phyloP scores from a whole-genome alignment of 2,113 vertebrate species.

The Lepus europaeus region DNA sequence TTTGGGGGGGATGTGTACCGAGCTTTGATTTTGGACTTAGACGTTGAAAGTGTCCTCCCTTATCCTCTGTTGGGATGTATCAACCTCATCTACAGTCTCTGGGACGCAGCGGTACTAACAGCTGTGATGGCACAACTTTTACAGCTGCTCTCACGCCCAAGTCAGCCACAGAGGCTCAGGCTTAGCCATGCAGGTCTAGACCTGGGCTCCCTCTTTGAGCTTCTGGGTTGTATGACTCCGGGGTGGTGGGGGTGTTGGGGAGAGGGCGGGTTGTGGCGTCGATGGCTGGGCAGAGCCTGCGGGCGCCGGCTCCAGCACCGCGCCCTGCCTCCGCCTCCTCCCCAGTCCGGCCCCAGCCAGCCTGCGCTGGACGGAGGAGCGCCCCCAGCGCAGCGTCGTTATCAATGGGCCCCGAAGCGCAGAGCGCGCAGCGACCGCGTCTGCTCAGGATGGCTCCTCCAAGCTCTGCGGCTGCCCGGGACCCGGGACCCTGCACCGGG shows the following conservation, averaged over 20 bases:
- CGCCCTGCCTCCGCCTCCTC: neutral
- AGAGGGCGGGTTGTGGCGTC: neutral
- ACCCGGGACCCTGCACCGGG: neutral
- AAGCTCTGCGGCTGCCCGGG: neutral
- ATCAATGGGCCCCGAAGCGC: neutral
- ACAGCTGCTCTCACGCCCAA: neutral
- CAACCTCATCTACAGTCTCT: neutral
- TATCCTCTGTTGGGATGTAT: neutral
- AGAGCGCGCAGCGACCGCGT: neutral
- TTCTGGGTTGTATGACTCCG: neutral
- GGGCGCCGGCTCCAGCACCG: neutral
- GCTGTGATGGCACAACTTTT: neutral
- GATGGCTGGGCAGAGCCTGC: neutral
- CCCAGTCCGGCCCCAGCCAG: neutral
- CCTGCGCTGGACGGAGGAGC: neutral
- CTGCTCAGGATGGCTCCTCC: neutral
- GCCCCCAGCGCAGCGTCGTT: neutral
- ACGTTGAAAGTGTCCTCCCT: neutral
- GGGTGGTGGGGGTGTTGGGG: no score
- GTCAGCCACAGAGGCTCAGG: neutral
- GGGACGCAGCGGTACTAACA: neutral
- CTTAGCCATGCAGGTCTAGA: neutral
- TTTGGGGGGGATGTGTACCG: neutral
- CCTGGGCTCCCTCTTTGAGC: neutral
- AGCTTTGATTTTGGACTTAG: neutral